A percentile compares a stretch with the other conserved stretches of the same genome.
These are phyloP conservation scores for Eurytoma californica DNA, from an alignment of 2,888 invertebrate genomes.

Conservation along the genomic window DNA sequence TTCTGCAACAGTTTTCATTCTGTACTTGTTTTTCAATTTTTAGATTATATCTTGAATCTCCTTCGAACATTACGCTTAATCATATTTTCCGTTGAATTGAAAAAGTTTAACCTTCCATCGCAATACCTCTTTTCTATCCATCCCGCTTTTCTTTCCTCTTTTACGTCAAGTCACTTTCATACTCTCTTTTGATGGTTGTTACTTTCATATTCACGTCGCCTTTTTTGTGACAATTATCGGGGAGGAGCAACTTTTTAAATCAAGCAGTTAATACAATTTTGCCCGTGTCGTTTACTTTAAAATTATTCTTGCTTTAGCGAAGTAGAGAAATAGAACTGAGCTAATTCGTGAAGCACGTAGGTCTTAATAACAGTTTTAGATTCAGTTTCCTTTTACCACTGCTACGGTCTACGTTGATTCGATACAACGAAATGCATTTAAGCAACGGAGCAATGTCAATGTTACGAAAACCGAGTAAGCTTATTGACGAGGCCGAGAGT, in stretches of 20 bases:
- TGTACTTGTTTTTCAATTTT: conserved; percentile 22
- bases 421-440: conserved; percentile 43
- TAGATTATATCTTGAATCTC: conserved; percentile 22
- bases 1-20: conserved; percentile 18
- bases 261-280: too few species aligned
- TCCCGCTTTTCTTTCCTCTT: conserved; percentile 22
- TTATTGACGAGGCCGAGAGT: conserved; percentile 30
- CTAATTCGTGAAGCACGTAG: too few species aligned
- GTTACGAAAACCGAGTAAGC: conserved; percentile 11
- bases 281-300: too few species aligned
- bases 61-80: conserved; percentile 40
- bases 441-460: not conserved
- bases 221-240: not conserved
- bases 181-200: conserved; percentile 5
- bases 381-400: not conserved
- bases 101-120: conserved; percentile 33
- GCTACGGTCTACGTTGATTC: not conserved
- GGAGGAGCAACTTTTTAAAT: too few species aligned
- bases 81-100: conserved; percentile 48
- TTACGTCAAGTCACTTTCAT: not conserved
- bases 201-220: not conserved
- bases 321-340: too few species aligned
- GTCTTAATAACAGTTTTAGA: too few species aligned
- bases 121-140: conserved; percentile 24
- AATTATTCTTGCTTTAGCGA: too few species aligned